phyloP scores from a whole-genome alignment of 2,797 vertebrate genomes.

The Chiloscyllium punctatum region DNA sequence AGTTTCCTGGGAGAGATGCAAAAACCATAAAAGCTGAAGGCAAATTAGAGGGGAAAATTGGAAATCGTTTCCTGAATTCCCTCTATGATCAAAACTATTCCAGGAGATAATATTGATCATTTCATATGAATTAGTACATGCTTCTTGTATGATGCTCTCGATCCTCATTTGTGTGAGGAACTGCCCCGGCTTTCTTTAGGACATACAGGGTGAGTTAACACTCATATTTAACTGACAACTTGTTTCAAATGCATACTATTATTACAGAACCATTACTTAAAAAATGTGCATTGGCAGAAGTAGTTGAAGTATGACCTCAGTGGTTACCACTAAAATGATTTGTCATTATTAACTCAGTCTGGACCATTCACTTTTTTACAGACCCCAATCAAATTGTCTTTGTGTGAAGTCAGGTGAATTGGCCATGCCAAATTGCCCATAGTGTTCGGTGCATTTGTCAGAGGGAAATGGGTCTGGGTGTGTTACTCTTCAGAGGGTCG shows the following conservation, averaged over 20 bases:
- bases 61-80: not conserved
- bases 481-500: too few relatives aligned
- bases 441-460: too few relatives aligned
- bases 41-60: not conserved
- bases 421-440: too few relatives aligned
- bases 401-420: too few relatives aligned
- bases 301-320: too few relatives aligned
- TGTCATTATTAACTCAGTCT: not conserved
- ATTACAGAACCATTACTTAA: not conserved
- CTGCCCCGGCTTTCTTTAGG: not conserved
- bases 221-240: not conserved
- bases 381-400: not conserved
- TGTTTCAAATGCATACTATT: not conserved
- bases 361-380: not conserved
- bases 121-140: not conserved
- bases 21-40: not conserved
- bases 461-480: too few relatives aligned
- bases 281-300: too few relatives aligned
- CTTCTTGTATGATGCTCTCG: not conserved
- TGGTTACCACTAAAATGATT: not conserved
- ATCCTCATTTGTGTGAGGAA: too few relatives aligned
- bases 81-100: not conserved
- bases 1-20: not conserved
- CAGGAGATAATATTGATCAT: not conserved
- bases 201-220: not conserved